phyloP scores from a whole-genome alignment of 2,113 vertebrate species.

The Herpetotheres cachinnans region DNA sequence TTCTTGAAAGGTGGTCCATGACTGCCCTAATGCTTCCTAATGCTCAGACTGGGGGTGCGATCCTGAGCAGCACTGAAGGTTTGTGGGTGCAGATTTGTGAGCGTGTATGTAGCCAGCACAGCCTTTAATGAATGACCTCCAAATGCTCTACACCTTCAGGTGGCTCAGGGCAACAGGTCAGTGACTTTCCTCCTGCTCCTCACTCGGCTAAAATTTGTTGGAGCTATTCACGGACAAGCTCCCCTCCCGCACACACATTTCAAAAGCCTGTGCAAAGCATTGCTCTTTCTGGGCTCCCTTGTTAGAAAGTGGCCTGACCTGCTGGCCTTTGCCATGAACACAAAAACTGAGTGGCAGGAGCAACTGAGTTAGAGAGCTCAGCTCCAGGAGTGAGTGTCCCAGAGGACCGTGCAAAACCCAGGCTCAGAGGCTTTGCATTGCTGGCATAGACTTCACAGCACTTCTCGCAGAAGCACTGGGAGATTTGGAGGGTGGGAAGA shows the following conservation, averaged over 20 bases:
- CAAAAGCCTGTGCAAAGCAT: not conserved
- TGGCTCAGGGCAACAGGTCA: not conserved
- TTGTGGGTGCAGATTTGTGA: not conserved
- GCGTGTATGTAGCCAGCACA: rapidly evolving
- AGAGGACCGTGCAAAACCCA: rapidly evolving
- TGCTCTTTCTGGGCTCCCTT: not conserved
- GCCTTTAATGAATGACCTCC: not conserved
- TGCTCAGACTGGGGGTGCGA: rapidly evolving
- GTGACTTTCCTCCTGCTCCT: not conserved
- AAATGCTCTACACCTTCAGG: not conserved
- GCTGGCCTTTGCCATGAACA: not conserved
- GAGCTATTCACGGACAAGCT: not conserved
- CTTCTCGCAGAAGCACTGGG: not conserved
- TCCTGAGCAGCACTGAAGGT: not conserved
- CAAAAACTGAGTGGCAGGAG: not conserved
- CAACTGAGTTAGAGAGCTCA: not conserved
- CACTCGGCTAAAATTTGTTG: not conserved
- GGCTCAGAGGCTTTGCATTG: not conserved
- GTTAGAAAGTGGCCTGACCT: not conserved
- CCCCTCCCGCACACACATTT: not conserved
- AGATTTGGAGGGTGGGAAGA: not conserved
- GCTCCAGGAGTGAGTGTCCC: not conserved
- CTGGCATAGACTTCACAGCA: not conserved
- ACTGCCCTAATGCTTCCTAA: not conserved
- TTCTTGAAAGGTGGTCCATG: conserved; percentile 12